Evolutionary conservation across 2,113 vertebrate species (phyloP), one percentile per base, ranked within the genome.

Genomic region (Thunnus thynnus): DNA sequence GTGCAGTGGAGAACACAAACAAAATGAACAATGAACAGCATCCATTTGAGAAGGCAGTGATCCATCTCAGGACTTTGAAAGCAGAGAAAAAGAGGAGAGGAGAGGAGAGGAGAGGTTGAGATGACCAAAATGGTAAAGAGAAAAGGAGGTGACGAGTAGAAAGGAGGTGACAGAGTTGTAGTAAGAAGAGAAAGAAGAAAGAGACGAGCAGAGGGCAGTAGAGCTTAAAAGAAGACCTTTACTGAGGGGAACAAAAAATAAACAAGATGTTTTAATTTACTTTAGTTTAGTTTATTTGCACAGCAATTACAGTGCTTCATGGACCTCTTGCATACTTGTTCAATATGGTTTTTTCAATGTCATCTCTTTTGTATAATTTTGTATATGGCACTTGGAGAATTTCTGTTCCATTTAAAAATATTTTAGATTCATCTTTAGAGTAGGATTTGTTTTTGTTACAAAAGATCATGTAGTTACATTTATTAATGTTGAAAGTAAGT

Each of bases 21-120:
- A 66, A 82, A 79, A 60, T 46, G 60, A 81, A 67, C 27, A 60
- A 50, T 25, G 56, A 78, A 60, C n/a, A 1, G 16, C 48, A 54
- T 61, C 41, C n/a, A n/a, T 73, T 52, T 82, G 47, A 32, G 22
- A 54, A 73, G 16, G 30, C 67, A 30, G 22, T 27, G 79, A 78
- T 68, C 52, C 82, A 61, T 82, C 63, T 73, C 22, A 5, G 50
- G 7, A 27, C 55, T 46, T 61, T 67, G 72, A 5, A 67, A 50
- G 16, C 16, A 17, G 27, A 55, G 36, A 25, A 6, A 46, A 25
- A 46, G 46, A 56, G 52, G 32, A 27, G 27, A 68, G 22, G 32
- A 27, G 47, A 68, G 22, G 32, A 27, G 47, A 68, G 58, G 1
- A 0, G 1, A 8, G 36, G 7, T 41, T 41, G 32, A 54, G 32